These are phyloP conservation scores for Tiliqua scincoides DNA, from an alignment of 2,113 vertebrate species.

Conservation along the genomic window DNA sequence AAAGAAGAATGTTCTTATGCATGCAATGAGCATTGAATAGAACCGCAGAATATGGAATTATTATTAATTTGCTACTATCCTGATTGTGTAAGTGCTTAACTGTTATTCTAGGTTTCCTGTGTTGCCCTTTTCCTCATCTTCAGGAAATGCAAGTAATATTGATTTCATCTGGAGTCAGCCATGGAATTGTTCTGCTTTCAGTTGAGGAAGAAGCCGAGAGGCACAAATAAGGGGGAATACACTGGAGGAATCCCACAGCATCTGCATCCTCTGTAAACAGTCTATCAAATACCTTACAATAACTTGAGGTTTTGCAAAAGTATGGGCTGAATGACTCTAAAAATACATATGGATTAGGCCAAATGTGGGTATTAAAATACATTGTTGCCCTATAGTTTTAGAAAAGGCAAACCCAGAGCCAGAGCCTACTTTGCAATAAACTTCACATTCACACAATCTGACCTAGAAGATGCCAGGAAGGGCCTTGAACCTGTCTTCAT, in stretches of 20 bases:
- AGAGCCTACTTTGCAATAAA: background rate
- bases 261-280: conserved; percentile 41
- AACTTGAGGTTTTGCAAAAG: conserved; percentile 41
- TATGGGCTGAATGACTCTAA: conserved; percentile 44
- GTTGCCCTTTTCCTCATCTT: conserved; percentile 13
- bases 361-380: conserved; percentile 39
- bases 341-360: background rate
- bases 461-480: no score
- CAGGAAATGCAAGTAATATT: conserved; percentile 36
- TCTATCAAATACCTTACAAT: conserved; percentile 50
- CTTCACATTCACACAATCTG: no score
- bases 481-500: no score
- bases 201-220: conserved; percentile 34
- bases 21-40: background rate
- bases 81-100: background rate
- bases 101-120: background rate
- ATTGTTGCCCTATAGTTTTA: conserved; percentile 35
- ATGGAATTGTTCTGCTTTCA: conserved; percentile 40
- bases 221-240: conserved; percentile 53
- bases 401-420: background rate
- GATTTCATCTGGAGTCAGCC: conserved; percentile 41
- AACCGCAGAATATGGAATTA: background rate
- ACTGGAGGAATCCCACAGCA: conserved; percentile 52
- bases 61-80: background rate
- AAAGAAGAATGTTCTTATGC: background rate